These are phyloP conservation scores for Saimiri boliviensis DNA, from an alignment of 2,113 vertebrate genomes.

Conservation along the genomic window DNA sequence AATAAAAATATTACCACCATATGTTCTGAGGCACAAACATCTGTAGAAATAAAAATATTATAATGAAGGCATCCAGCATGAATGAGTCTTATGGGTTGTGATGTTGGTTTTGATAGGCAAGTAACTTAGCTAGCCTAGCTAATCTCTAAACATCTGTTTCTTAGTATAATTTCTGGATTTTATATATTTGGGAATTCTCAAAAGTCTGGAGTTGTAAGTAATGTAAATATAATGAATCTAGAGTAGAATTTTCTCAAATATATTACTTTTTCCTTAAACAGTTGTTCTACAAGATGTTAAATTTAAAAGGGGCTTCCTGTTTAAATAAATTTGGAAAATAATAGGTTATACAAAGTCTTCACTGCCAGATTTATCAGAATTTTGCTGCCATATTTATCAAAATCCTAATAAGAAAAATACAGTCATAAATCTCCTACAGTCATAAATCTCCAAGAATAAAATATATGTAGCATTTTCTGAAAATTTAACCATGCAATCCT, in stretches of 20 bases:
- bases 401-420: neutral
- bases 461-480: neutral
- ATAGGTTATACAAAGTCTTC: neutral
- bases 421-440: neutral
- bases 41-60: slow-evolving; percentile 20
- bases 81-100: neutral
- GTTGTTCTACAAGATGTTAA: slow-evolving; percentile 6
- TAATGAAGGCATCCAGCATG: slow-evolving; percentile 26
- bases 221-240: slow-evolving; percentile 50
- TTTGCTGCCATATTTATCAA: neutral
- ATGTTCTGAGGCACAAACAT: slow-evolving; percentile 24
- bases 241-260: slow-evolving; percentile 25
- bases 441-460: neutral
- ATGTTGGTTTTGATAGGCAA: slow-evolving; percentile 25
- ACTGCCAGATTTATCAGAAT: neutral
- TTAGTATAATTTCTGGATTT: slow-evolving; percentile 42
- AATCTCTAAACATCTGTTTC: slow-evolving; percentile 56
- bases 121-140: slow-evolving; percentile 6
- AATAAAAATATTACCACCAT: slow-evolving; percentile 28
- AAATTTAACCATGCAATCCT: neutral
- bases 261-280: slow-evolving; percentile 35
- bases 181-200: slow-evolving; percentile 24
- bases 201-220: neutral
- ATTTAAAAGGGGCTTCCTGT: neutral
- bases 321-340: slow-evolving; percentile 40